These are phyloP conservation scores for Solenopsis fugax DNA, from an alignment of 1,140 invertebrate species.

Conservation along the genomic window DNA sequence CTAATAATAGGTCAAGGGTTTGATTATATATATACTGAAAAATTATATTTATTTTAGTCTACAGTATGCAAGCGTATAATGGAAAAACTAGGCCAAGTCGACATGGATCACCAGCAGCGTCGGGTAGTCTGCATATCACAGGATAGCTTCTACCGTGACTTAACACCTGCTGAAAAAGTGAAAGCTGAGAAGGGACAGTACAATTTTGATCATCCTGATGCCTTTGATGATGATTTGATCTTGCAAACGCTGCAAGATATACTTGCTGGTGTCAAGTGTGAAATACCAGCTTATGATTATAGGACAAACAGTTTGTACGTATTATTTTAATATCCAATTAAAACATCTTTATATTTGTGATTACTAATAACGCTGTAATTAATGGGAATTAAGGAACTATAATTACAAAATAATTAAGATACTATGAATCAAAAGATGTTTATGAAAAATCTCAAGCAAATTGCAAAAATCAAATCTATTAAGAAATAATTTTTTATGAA, in stretches of 20 bases:
- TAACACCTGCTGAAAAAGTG: conserved; percentile 92
- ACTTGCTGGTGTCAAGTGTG: conserved; percentile 93
- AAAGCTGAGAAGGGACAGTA: conserved; percentile 96
- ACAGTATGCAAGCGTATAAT: conserved; percentile 98
- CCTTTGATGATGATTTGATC: conserved; percentile 95
- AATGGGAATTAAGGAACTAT: neutral
- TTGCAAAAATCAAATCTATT: neutral
- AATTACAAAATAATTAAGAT: conserved; percentile 1
- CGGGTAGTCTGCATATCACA: conserved; percentile 98
- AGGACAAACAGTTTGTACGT: conserved; percentile 93
- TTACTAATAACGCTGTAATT: neutral
- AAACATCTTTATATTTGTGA: neutral
- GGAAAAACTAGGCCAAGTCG: conserved; percentile 96
- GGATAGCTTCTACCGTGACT: conserved; percentile 97
- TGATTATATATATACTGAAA: neutral
- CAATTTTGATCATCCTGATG: conserved; percentile 99
- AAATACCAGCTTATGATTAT: conserved; percentile 97
- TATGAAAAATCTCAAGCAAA: neutral
- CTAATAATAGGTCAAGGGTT: neutral
- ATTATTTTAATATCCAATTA: conserved; percentile 30
- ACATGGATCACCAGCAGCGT: conserved; percentile 95
- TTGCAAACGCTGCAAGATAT: conserved; percentile 93
- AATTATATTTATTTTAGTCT: conserved; percentile 88
- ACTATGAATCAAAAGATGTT: neutral
- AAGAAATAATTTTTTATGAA: neutral